A percentile compares a stretch with the other conserved stretches of the same genome.
Conservation (phyloP, 2,888 invertebrate genomes). For the Sisyra nigra region DNA sequence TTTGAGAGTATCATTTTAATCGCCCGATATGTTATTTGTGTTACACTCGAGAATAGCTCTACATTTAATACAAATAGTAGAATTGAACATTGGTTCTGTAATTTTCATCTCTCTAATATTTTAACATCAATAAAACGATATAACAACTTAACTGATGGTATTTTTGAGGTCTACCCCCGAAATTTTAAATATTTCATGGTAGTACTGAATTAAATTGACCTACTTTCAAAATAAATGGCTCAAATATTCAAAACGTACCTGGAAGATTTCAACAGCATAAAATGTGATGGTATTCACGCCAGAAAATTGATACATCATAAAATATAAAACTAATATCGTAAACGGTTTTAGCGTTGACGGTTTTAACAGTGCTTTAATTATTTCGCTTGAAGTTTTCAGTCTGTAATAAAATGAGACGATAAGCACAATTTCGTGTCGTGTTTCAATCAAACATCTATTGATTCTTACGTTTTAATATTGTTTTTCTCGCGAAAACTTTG, state of each 20-base stretch:
- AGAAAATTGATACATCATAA: constrained; percentile 53
- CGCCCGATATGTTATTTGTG: too few species aligned
- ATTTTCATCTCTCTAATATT: too few species aligned
- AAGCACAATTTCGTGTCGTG: too few species aligned
- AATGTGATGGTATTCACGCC: constrained; percentile 53
- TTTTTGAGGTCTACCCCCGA: too few species aligned
- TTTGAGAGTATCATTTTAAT: too few species aligned
- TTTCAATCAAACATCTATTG: not conserved
- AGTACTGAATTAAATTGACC: not conserved
- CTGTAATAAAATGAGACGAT: constrained; percentile 21
- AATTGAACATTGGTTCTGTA: too few species aligned
- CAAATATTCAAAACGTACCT: constrained; percentile 23
- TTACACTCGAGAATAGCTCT: too few species aligned
- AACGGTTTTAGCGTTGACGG: constrained; percentile 49
- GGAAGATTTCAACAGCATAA: constrained; percentile 49
- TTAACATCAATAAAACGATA: too few species aligned
- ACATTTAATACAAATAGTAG: too few species aligned
- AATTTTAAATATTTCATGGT: not conserved
- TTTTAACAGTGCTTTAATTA: constrained; percentile 35
- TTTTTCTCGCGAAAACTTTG: constrained; percentile 43
- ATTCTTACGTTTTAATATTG: constrained; percentile 35
- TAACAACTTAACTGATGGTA: too few species aligned
- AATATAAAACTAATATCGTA: constrained; percentile 41
- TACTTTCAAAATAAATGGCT: not conserved
- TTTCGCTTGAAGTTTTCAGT: constrained; percentile 32